Base-by-base conservation (phyloP, 1,140 invertebrate genomes). In the Trachelipus rathkii region DNA sequence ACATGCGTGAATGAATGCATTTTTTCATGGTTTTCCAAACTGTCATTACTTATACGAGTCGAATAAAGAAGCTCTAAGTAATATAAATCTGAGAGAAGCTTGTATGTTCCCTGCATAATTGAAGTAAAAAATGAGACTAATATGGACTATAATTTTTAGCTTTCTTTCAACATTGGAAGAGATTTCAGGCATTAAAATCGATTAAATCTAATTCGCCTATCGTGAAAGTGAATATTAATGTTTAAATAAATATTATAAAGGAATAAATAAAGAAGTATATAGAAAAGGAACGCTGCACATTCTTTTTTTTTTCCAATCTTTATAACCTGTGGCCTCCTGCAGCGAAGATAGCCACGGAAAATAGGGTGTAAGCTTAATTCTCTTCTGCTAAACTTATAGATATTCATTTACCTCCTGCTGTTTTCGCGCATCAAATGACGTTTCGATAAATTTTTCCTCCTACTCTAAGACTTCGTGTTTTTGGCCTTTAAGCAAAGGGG, bases 291-390 rank as follows among this genome's bases (percentile, higher is more conserved):
- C 50, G 19, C 11, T 15, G 50, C 50, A 15, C 50, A 15, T 19
- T 60, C 50, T 60, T 19, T 50, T 15, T 50, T 15, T 50, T 15
- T 60, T 19, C 50, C 19, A 60, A 60, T 60, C 50, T 60, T 60
- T 60, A 60, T 60, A 60, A 60, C 50, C 19, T 19, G 50, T 60
- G 50, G 50, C 8, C 19, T 19, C 50, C 50, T 60, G 50, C 50
- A 13, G 50, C 11, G 50, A 60, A 60, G 50, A 60, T 60, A 60
- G 50, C 19, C 50, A 19, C 2, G 19, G 19, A 60, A 60, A 60
- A 60, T 60, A 60, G 50, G 50, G 50, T 60, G 50, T 60, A 60
- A 60, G 50, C 50, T 60, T 60, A 60, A 60, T 60, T 4, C 19
- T 15, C 19, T 60, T 8, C 50, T 19, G 50, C 50, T 60, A 60